Conservation (phyloP, 2,113 vertebrate genomes). For the Chionomys nivalis region DNA sequence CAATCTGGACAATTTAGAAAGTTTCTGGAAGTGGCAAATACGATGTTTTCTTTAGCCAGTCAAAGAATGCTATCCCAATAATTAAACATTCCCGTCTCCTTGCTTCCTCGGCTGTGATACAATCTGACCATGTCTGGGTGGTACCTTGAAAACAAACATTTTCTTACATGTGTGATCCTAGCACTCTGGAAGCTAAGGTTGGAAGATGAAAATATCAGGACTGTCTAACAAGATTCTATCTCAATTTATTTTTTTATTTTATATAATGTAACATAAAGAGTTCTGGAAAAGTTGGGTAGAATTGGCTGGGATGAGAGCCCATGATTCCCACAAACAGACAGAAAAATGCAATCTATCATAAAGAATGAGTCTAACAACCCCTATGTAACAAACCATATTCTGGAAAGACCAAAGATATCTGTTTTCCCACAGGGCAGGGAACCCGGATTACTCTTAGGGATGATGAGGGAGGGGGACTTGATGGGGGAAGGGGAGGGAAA, state of each 20-base stretch:
- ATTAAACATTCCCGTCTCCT: neutral
- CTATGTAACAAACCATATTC: too few relatives aligned
- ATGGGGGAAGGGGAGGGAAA: too few relatives aligned
- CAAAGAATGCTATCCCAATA: neutral
- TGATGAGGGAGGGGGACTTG: too few relatives aligned
- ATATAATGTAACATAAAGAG: neutral
- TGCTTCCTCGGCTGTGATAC: neutral
- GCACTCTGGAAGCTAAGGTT: neutral
- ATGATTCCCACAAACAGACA: neutral
- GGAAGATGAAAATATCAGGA: neutral
- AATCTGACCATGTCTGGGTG: neutral
- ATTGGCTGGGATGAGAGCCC: neutral
- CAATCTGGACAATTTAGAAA: slow-evolving; percentile 21
- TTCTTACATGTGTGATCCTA: neutral
- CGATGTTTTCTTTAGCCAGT: neutral
- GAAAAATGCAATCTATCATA: neutral
- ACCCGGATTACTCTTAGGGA: too few relatives aligned
- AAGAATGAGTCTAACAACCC: neutral
- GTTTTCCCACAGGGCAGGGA: too few relatives aligned
- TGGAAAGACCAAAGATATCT: too few relatives aligned
- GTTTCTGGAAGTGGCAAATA: slow-evolving; percentile 18
- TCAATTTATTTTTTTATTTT: neutral
- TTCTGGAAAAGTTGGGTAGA: neutral
- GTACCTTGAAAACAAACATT: neutral
- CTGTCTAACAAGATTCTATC: neutral